A percentile compares a stretch with the other conserved stretches of the same genome.
Evolutionary conservation across 1,140 invertebrate species (phyloP).

Genomic region (Formica selysi): DNA sequence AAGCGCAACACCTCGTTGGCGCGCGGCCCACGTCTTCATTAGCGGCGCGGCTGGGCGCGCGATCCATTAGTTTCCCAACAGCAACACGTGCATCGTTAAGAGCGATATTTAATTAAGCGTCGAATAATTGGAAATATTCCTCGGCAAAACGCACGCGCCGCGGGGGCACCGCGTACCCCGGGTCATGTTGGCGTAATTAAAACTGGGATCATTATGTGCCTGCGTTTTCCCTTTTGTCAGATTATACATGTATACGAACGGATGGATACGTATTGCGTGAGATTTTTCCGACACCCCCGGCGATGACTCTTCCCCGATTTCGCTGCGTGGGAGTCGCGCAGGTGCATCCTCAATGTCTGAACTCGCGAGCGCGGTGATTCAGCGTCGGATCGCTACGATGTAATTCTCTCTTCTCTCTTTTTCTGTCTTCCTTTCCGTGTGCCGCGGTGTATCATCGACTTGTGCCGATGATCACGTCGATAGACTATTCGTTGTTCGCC

Average conservation of each 20-base stretch:
- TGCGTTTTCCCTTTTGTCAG: constrained; percentile 72
- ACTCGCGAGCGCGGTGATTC: constrained; percentile 44
- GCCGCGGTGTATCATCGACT: constrained; percentile 36
- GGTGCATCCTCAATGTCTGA: constrained; percentile 69
- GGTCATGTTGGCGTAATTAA: constrained; percentile 73
- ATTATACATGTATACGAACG: not conserved
- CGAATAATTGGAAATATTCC: constrained; percentile 74
- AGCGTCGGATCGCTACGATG: constrained; percentile 35
- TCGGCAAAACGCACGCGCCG: constrained; percentile 30
- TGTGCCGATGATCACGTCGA: constrained; percentile 53
- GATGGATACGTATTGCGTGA: constrained; percentile 7
- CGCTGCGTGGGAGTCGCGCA: constrained; percentile 73
- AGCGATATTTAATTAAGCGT: constrained; percentile 75
- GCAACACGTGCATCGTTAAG: constrained; percentile 69
- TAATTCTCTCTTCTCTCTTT: constrained; percentile 18
- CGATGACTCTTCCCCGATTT: constrained; percentile 64
- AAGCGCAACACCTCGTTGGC: constrained; percentile 70
- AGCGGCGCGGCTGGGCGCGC: constrained; percentile 45
- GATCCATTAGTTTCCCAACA: constrained; percentile 69
- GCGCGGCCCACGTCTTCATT: constrained; percentile 74
- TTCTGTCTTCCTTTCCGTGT: no score
- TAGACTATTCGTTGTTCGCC: constrained; percentile 55
- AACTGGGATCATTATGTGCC: constrained; percentile 74
- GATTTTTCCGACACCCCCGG: constrained; percentile 65
- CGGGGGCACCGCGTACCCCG: constrained; percentile 59